Conservation (phyloP, 2,888 invertebrate genomes). For the Catocala nupta region DNA sequence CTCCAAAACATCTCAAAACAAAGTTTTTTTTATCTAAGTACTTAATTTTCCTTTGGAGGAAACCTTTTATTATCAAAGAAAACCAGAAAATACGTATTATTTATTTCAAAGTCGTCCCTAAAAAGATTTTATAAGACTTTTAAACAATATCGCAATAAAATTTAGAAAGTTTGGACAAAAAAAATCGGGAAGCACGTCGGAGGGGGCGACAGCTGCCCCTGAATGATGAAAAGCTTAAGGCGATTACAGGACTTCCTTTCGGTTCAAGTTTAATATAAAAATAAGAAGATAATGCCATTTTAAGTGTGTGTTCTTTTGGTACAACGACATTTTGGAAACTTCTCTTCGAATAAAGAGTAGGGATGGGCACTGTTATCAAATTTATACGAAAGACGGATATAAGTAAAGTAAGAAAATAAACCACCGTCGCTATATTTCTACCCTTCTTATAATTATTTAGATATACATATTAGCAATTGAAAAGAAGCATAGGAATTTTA, state of each 20-base stretch:
- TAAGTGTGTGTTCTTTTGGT: conserved; percentile 72
- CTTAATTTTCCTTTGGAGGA: neutral
- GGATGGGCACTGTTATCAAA: conserved; percentile 39
- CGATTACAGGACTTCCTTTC: conserved; percentile 77
- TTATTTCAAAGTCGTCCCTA: conserved; percentile 1
- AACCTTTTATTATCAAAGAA: neutral
- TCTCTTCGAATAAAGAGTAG: conserved; percentile 42
- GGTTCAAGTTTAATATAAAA: conserved; percentile 81
- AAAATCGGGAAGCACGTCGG: conserved; percentile 50
- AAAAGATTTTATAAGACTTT: conserved; percentile 31
- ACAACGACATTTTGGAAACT: conserved; percentile 60
- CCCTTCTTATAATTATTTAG: too few relatives aligned
- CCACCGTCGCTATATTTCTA: neutral
- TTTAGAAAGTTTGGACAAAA: conserved; percentile 48
- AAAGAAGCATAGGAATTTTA: too few relatives aligned
- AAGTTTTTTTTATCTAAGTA: neutral
- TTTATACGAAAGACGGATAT: neutral
- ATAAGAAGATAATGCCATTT: conserved; percentile 81
- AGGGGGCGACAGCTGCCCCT: conserved; percentile 75
- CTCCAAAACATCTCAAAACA: too few relatives aligned
- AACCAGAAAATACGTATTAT: neutral
- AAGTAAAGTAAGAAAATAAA: neutral
- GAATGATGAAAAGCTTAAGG: conserved; percentile 83
- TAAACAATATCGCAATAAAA: conserved; percentile 54
- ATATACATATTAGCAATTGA: too few relatives aligned